phyloP scores from a whole-genome alignment of 1,140 invertebrate species.

The Platyscapa corneri region DNA sequence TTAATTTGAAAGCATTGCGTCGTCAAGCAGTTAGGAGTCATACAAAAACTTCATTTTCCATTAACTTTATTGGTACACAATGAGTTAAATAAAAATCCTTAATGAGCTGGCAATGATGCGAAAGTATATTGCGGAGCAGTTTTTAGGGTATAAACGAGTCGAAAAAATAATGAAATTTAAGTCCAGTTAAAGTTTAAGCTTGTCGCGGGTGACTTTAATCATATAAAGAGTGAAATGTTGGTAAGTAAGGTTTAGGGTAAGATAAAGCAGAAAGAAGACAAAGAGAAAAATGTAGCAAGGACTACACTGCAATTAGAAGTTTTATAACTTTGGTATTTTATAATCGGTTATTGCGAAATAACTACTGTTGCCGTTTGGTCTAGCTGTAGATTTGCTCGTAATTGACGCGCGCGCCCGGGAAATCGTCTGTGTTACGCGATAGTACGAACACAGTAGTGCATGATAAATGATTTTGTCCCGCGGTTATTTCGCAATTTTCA shows the following conservation, averaged over 20 bases:
- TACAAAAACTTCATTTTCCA: not conserved
- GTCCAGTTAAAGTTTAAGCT: not conserved
- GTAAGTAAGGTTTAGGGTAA: not conserved
- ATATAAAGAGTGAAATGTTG: not conserved
- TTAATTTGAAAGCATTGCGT: not conserved
- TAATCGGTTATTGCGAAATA: conserved; percentile 42
- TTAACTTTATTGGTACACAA: not conserved
- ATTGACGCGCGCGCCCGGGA: conserved; percentile 35
- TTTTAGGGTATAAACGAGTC: not conserved
- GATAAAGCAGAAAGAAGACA: not conserved
- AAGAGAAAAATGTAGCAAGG: not conserved
- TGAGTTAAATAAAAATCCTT: not conserved
- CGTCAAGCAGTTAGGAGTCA: not conserved
- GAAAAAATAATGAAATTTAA: not conserved
- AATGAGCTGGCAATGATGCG: not conserved
- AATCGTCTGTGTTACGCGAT: conserved; percentile 30
- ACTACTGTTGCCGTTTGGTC: conserved; percentile 12
- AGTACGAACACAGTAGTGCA: conserved; percentile 6
- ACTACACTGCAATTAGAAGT: not conserved
- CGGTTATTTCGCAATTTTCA: conserved; percentile 47
- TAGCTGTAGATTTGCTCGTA: conserved; percentile 31
- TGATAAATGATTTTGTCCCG: conserved; percentile 47
- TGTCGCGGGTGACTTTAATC: no score
- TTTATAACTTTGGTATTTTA: conserved; percentile 48
- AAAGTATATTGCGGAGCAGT: not conserved